phyloP scores from a whole-genome alignment of 2,888 invertebrate species.

The Lithophane ornitopus region DNA sequence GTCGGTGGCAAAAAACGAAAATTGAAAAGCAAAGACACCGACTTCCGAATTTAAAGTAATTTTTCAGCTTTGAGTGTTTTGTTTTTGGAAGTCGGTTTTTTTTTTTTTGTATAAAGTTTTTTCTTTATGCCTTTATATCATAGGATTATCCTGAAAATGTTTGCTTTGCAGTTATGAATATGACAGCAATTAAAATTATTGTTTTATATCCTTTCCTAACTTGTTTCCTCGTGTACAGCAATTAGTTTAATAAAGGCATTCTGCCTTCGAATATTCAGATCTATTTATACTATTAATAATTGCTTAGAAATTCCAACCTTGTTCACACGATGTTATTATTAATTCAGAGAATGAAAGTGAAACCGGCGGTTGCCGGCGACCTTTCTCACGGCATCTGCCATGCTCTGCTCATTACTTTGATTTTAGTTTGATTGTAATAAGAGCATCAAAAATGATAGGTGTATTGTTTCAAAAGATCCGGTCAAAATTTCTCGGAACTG shows the following conservation, averaged over 20 bases:
- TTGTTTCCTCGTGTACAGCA: background rate
- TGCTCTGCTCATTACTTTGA: background rate
- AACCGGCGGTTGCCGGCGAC: background rate
- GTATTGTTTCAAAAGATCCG: conserved; percentile 4
- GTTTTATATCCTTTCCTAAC: background rate
- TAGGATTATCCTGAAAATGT: background rate
- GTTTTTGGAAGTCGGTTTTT: no score
- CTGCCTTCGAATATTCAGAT: background rate
- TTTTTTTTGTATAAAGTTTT: no score
- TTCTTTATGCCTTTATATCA: background rate
- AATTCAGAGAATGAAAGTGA: conserved; percentile 42
- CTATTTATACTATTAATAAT: background rate
- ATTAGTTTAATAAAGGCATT: background rate
- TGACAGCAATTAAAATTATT: background rate
- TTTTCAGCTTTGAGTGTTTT: no score
- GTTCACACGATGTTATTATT: conserved; percentile 35
- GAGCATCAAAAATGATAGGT: background rate
- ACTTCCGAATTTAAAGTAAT: no score
- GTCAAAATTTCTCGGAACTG: background rate
- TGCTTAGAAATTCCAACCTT: conserved; percentile 1
- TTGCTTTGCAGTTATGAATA: conserved; percentile 1
- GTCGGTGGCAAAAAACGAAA: no score
- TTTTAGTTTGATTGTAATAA: background rate
- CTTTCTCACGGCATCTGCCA: conserved; percentile 33
- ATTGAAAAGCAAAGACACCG: no score